These are phyloP conservation scores for Gadopsis bispinosus DNA, from an alignment of 2,797 vertebrate genomes.

Conservation along the genomic window DNA sequence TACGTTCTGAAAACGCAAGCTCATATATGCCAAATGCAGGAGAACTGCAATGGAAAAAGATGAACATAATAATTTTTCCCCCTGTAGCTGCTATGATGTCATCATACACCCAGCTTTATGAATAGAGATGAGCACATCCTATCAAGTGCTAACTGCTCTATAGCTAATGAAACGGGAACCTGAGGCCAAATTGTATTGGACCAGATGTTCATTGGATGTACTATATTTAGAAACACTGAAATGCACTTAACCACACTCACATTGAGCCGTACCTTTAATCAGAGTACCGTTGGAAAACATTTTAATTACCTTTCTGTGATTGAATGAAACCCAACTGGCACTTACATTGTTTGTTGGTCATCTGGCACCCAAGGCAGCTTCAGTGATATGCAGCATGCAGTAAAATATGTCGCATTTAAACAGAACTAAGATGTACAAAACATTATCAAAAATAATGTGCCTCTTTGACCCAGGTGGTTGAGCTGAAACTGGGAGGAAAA, in stretches of 20 bases:
- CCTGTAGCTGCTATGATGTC: constrained; percentile 47
- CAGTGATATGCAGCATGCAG: constrained; percentile 22
- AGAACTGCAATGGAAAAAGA: constrained; percentile 7
- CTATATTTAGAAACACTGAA: constrained; percentile 61
- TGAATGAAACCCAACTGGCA: constrained; percentile 54
- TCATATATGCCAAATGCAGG: not conserved
- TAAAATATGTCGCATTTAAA: not conserved
- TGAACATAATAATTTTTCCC: constrained; percentile 29
- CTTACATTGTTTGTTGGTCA: constrained; percentile 41
- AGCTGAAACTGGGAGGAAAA: constrained; percentile 93
- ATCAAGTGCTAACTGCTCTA: constrained; percentile 78
- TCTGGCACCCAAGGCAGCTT: constrained; percentile 14
- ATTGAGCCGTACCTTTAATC: constrained; percentile 59
- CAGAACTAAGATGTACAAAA: not conserved
- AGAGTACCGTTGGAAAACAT: constrained; percentile 62
- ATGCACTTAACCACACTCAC: constrained; percentile 12
- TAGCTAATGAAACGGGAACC: constrained; percentile 78
- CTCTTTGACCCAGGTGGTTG: constrained; percentile 89
- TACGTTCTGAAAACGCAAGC: not conserved
- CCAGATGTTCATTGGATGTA: constrained; percentile 66
- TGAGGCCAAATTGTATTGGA: constrained; percentile 78
- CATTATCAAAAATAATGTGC: not conserved
- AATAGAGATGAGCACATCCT: constrained; percentile 75
- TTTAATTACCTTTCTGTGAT: constrained; percentile 59
- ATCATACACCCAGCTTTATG: constrained; percentile 61